Percentiles rank a stretch among this genome's conserved stretches.
Evolutionary conservation across 2,888 invertebrate species (phyloP).

Genomic region (Allacma fusca): DNA sequence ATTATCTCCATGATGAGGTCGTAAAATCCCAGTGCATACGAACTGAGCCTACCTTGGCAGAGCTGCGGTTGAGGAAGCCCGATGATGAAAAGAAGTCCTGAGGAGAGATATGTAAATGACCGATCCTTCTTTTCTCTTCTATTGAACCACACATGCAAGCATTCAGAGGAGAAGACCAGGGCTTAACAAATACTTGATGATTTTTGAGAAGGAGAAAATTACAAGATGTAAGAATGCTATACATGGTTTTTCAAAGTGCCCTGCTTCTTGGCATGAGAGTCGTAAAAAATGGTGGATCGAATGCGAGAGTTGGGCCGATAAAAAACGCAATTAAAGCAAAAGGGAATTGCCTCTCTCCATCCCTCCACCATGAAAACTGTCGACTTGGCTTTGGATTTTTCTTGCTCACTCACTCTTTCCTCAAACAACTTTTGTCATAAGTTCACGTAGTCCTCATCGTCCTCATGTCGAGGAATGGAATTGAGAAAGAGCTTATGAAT

Average conservation of each 20-base stretch:
- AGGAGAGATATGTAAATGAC: constrained; percentile 9
- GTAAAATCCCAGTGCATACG: constrained; percentile 1
- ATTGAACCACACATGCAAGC: not conserved
- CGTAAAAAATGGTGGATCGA: constrained; percentile 61
- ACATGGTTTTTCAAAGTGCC: constrained; percentile 26
- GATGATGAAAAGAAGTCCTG: not conserved
- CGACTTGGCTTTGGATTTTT: constrained; percentile 32
- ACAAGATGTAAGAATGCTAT: constrained; percentile 15
- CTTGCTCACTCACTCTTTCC: constrained; percentile 8
- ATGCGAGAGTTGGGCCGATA: constrained; percentile 54
- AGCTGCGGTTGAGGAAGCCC: not conserved
- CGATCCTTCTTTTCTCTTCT: not conserved
- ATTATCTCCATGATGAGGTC: constrained; percentile 42
- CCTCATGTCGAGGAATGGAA: not conserved
- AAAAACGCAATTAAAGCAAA: constrained; percentile 62
- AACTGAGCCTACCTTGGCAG: not conserved
- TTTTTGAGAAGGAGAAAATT: not conserved
- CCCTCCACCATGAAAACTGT: constrained; percentile 23
- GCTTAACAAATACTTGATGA: not conserved
- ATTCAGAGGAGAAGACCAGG: not conserved
- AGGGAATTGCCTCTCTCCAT: constrained; percentile 59
- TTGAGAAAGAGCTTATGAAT: constrained; percentile 16
- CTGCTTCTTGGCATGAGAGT: constrained; percentile 21
- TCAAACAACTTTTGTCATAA: not conserved
- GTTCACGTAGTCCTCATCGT: not conserved